phyloP scores from a whole-genome alignment of 2,797 vertebrate genomes.

The Crax fasciolata region DNA sequence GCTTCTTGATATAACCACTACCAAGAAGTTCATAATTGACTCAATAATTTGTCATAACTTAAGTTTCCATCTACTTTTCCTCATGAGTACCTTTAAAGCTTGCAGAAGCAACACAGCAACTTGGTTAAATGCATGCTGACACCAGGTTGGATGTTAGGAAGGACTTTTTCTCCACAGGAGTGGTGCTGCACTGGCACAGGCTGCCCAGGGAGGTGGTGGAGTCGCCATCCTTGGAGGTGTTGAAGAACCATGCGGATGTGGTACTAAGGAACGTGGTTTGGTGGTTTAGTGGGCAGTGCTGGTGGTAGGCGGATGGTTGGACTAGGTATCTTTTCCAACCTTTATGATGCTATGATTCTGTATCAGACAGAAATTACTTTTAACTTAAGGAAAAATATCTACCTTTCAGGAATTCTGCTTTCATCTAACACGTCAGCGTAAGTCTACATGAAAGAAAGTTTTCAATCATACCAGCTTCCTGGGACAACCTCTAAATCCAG shows the following conservation, averaged over 20 bases:
- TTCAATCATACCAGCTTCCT: background rate
- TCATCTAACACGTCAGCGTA: fast-evolving
- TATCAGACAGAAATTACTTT: background rate
- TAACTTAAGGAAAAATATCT: background rate
- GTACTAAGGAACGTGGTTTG: too few species aligned
- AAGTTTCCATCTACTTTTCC: background rate
- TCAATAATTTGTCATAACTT: background rate
- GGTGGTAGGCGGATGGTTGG: too few species aligned
- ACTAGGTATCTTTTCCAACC: too few species aligned
- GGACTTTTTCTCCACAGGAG: too few species aligned
- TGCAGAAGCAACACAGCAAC: background rate
- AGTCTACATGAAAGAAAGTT: background rate
- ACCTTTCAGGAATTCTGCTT: background rate
- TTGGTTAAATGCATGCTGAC: background rate
- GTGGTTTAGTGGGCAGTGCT: too few species aligned
- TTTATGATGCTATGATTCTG: too few species aligned
- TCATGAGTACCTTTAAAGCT: background rate
- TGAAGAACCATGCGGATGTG: too few species aligned
- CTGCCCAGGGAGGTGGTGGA: too few species aligned
- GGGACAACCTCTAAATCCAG: background rate
- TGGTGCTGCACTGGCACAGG: too few species aligned
- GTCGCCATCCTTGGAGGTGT: too few species aligned
- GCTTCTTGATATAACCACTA: background rate
- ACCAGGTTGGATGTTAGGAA: background rate
- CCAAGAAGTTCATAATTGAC: background rate